Evolutionary conservation across 2,113 vertebrate genomes (phyloP).

Genomic region (Tragelaphus imberbis): DNA sequence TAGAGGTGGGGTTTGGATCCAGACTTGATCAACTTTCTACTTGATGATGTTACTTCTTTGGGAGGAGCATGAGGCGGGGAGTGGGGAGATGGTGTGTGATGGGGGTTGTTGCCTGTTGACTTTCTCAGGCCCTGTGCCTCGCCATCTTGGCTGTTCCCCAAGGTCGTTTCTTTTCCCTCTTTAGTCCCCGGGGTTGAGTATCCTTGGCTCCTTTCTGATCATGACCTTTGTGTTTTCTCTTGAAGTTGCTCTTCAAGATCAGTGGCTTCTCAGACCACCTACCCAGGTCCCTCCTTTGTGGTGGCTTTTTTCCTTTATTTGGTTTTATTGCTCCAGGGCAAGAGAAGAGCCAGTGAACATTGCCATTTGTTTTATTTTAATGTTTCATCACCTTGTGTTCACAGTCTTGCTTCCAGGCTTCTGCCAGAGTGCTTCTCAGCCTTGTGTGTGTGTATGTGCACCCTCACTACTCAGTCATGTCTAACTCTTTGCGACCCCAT

Average conservation of each 20-base stretch:
- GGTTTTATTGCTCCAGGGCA: background rate
- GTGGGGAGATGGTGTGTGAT: background rate
- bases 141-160: fast-evolving
- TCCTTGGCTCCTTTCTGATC: background rate
- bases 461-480: background rate
- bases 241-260: background rate
- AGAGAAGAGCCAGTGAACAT: background rate
- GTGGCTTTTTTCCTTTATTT: background rate
- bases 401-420: background rate
- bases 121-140: background rate
- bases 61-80: fast-evolving
- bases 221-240: background rate
- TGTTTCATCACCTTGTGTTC: background rate
- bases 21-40: background rate
- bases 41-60: fast-evolving
- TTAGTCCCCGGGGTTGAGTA: background rate
- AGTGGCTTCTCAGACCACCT: background rate
- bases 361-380: background rate
- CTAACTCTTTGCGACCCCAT: background rate
- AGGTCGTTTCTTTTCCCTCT: too few species aligned
- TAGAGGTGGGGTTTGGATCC: background rate
- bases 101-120: background rate
- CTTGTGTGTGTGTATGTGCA: background rate
- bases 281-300: too few species aligned
- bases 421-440: too few species aligned